Percentiles rank a stretch among this genome's conserved stretches.
Conservation (phyloP, 2,113 vertebrate genomes). For the Xiphias gladius region DNA sequence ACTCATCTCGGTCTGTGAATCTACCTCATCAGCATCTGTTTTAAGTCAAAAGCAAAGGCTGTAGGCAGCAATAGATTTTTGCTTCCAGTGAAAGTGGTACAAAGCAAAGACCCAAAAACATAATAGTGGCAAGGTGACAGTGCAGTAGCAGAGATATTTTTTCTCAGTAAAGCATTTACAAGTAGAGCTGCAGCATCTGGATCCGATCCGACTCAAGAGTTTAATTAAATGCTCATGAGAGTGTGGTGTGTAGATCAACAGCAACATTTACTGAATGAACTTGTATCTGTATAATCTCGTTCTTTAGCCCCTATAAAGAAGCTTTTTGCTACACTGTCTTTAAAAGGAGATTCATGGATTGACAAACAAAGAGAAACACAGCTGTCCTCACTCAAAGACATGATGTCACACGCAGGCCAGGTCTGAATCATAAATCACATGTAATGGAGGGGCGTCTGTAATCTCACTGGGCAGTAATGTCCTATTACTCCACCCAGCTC, state of each 20-base stretch:
- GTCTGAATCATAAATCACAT: constrained; percentile 67
- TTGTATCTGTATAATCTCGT: background rate
- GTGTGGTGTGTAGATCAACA: background rate
- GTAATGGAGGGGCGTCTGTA: constrained; percentile 44
- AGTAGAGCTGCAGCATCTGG: constrained; percentile 24
- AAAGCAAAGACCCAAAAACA: constrained; percentile 29
- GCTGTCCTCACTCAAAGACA: constrained; percentile 58
- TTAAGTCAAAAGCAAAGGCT: constrained; percentile 43
- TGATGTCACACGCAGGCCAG: constrained; percentile 57
- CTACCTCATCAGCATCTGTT: constrained; percentile 49
- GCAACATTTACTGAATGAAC: background rate
- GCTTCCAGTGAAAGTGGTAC: constrained; percentile 25
- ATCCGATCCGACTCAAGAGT: background rate
- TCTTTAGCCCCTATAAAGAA: background rate
- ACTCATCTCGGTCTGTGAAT: constrained; percentile 46
- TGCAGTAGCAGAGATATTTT: background rate
- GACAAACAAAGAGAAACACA: constrained; percentile 25
- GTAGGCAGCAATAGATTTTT: constrained; percentile 3
- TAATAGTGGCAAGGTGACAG: constrained; percentile 1
- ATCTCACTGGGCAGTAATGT: constrained; percentile 43
- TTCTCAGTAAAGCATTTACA: constrained; percentile 1
- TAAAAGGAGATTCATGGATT: background rate
- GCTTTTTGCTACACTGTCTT: constrained; percentile 1
- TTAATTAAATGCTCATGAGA: background rate
- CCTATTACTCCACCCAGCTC: constrained; percentile 44